Conservation (phyloP, 2,888 invertebrate species). For the Lasioglossum marginatum region DNA sequence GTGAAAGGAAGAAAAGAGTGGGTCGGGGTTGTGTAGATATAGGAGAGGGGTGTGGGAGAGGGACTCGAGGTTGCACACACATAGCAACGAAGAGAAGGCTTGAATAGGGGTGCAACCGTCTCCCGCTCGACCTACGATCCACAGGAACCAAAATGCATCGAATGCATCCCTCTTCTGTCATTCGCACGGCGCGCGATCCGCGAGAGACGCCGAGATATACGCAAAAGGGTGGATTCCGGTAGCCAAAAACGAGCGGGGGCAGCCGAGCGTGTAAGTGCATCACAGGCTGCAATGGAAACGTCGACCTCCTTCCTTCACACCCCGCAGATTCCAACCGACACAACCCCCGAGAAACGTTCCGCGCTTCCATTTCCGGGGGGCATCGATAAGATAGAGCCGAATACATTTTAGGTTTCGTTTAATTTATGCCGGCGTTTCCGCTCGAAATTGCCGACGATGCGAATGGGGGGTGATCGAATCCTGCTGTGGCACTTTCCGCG, state of each 20-base stretch:
- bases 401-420: constrained; percentile 31
- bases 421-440: constrained; percentile 19
- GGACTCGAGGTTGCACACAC: constrained; percentile 39
- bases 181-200: constrained; percentile 55
- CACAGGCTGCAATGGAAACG: constrained; percentile 35
- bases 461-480: background rate
- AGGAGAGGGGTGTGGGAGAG: background rate
- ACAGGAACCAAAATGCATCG: constrained; percentile 56
- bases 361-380: constrained; percentile 2
- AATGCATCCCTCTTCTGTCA: constrained; percentile 67
- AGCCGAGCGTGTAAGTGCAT: constrained; percentile 40
- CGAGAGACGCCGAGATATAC: constrained; percentile 11
- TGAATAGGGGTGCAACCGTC: constrained; percentile 50
- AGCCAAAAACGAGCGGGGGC: constrained; percentile 18
- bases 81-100: constrained; percentile 12
- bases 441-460: background rate
- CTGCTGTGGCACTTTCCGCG: background rate
- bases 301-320: constrained; percentile 13
- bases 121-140: constrained; percentile 37
- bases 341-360: background rate
- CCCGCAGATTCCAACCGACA: background rate
- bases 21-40: constrained; percentile 6
- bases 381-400: constrained; percentile 34
- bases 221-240: constrained; percentile 24
- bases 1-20: constrained; percentile 50